Base-by-base conservation (phyloP, 2,113 vertebrate species). In the Brachypodius melanocephalos region DNA sequence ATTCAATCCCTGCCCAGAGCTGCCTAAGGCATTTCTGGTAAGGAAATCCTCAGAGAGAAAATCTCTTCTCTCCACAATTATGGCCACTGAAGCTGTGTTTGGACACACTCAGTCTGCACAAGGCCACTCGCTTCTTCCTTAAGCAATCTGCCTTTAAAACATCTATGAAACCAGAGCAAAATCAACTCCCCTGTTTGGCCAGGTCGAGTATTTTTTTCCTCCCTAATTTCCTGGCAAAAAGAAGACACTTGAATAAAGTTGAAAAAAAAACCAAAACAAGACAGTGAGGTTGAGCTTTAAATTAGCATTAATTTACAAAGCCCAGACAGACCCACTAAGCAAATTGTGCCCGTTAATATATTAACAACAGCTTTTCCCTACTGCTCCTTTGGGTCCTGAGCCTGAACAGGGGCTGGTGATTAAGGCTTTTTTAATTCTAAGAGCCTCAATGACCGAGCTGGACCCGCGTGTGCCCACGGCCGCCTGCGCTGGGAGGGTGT, bases 231-330 rank as follows among this genome's bases (percentile, higher is more conserved):
- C 17, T 4, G 57, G 51, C 68, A 69, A 87, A 92, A 84, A 10
- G 48, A 51, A 72, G 84, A 49, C 7, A 2, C 28, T 66, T 61
- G 57, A 62, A 67, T 51, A 71, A 92, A 92, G 57, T 25, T 45
- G 12, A 2, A 8, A 29, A 55, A 40, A 34, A 45, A 24, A 51
- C 46, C 52, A 17, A 20, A 11, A 9, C 59, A 69, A 40, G 26
- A 66, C 51, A 61, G 22, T 28, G 59, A 73, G n/a, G 34, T 57
- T 73, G 88, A 76, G 93, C 81, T 93, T 94, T 89, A 89, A 93
- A 96, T 96, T 78, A 91, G 58, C 95, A 96, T 94, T 83, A 29
- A 93, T 95, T 95, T 88, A 82, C 78, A 88, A 89, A 95, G 91
- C 93, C 81, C 89, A 66, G 93, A 31, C 89, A 92, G 81, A 78